These are phyloP conservation scores for Himalopsyche tibetana DNA, from an alignment of 2,888 invertebrate species.

Conservation along the genomic window DNA sequence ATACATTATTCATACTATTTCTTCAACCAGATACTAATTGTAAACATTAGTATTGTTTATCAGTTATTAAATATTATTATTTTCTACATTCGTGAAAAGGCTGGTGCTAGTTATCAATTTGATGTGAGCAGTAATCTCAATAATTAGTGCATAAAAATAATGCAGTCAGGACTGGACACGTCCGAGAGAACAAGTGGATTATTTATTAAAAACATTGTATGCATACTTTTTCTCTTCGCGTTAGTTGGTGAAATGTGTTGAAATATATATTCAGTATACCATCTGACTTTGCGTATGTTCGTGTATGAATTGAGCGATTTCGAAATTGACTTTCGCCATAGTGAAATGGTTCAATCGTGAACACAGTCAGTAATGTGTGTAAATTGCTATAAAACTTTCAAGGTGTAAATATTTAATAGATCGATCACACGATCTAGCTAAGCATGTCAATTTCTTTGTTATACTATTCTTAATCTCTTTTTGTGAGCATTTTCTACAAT, in stretches of 20 bases:
- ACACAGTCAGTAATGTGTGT: conserved; percentile 11
- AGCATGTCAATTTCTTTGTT: conserved; percentile 3
- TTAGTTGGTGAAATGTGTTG: background rate
- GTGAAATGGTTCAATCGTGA: conserved; percentile 26
- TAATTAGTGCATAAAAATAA: conserved; percentile 6
- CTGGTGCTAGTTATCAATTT: no score
- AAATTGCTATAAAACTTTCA: conserved; percentile 21
- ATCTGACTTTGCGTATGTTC: conserved; percentile 12
- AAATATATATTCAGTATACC: conserved; percentile 20
- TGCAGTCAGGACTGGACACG: background rate
- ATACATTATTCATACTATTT: no score
- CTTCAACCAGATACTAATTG: no score
- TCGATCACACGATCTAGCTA: conserved; percentile 11
- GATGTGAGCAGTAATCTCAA: background rate
- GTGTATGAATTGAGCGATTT: conserved; percentile 21
- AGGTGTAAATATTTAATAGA: conserved; percentile 31
- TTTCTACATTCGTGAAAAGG: no score
- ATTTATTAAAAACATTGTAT: background rate
- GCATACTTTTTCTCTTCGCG: conserved; percentile 20
- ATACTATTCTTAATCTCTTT: background rate
- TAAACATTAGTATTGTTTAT: no score
- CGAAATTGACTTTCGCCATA: conserved; percentile 30
- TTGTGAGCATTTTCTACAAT: conserved; percentile 15
- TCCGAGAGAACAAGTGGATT: background rate
- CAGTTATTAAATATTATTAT: no score